Base-by-base conservation (phyloP, 2,888 invertebrate genomes). In the Torymus auratus region DNA sequence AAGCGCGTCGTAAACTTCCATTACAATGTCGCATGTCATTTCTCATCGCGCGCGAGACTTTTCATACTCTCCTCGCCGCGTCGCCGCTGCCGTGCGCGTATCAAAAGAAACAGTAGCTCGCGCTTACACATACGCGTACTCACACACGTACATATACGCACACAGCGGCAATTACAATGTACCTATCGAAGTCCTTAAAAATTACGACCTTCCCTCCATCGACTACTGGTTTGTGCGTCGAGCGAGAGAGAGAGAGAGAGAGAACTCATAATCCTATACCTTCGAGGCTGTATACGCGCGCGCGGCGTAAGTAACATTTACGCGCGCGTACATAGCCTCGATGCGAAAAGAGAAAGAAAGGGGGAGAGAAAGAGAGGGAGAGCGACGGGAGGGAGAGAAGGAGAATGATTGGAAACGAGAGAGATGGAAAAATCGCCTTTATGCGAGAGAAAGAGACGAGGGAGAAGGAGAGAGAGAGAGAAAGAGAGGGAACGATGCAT, bases 181-280 rank as follows among this genome's bases (percentile, higher is more conserved):
- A 76, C 61, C 80, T 71, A 80, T 80, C 80, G 74, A 70, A 76
- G 80, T 80, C 67, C 71, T 80, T 80, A 80, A 80, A 80, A 80
- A 76, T 80, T 75, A 80, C 71, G 75, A 76, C 65, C 75, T 75
- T 75, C 75, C 77, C 61, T 73, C 14, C 73, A 20, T 52, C 67
- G 72, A 83, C 65, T 72, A 79, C 78, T 78, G 78, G 72, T 67
- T 75, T 75, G 55, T 23, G 58, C 69, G 69, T 58, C 75, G 70
- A 71, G 58, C 68, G 72, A 64, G 70, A 1, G 72, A 68, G 73
- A 75, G 74, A 74, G 60, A 70, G 70, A 79, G 64, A 74, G 72
- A 70, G 64, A 41, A 68, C 76, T 71, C 78, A 17, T 73, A 72
- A 67, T 61, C 71, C 52, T 72, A 17, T 58, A 41, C 55, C 56